These are phyloP conservation scores for Euphonia xanthogaster DNA, from an alignment of 2,797 vertebrate species.

Conservation along the genomic window DNA sequence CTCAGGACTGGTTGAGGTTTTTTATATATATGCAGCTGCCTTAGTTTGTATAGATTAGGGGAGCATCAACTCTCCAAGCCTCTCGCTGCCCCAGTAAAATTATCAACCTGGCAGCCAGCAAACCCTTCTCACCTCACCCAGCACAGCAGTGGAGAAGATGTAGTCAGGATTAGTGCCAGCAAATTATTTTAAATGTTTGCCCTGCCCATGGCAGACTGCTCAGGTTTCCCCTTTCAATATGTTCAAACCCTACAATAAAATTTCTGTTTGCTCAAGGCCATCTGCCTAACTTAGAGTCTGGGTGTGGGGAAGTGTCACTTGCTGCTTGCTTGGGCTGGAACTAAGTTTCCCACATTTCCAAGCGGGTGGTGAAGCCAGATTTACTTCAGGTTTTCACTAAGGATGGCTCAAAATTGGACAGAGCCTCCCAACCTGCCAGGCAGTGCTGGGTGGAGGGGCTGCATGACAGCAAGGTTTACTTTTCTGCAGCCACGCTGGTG, in stretches of 20 bases:
- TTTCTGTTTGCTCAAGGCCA: slow-evolving; percentile 9
- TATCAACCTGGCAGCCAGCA: not conserved
- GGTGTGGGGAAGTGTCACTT: not conserved
- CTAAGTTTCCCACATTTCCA: not conserved
- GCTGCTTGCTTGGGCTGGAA: not conserved
- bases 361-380: not conserved
- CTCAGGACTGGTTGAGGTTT: not conserved
- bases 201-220: not conserved
- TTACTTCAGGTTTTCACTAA: not conserved
- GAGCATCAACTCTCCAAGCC: not conserved
- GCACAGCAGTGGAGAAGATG: not conserved
- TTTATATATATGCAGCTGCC: not conserved
- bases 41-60: not conserved
- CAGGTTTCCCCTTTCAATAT: slow-evolving; percentile 15
- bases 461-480: not conserved
- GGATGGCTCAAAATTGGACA: not conserved
- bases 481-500: accelerated
- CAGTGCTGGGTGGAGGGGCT: not conserved
- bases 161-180: not conserved
- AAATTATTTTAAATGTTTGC: not conserved
- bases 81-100: not conserved
- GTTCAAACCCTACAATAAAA: not conserved
- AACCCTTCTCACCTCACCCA: not conserved
- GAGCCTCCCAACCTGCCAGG: not conserved
- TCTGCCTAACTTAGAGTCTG: not conserved